Evolutionary conservation across 2,888 invertebrate species (phyloP).

Genomic region (Alviniconcha strummeri): DNA sequence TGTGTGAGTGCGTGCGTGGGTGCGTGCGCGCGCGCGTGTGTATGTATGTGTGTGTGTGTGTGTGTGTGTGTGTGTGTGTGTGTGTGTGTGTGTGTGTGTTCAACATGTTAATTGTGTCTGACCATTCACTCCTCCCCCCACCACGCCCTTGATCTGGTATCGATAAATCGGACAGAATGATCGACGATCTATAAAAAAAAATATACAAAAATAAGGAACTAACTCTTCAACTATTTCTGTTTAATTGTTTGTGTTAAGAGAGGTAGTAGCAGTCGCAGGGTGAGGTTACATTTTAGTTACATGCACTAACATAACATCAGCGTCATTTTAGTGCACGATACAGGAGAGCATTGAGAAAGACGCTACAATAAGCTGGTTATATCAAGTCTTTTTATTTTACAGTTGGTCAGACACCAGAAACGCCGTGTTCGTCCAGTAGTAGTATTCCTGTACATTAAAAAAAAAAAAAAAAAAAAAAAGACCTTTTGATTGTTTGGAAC

Average conservation of each 20-base stretch:
- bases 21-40: background rate
- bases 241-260: background rate
- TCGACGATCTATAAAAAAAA: no score
- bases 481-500: no score
- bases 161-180: background rate
- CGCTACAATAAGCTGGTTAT: background rate
- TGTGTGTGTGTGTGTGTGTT: no score
- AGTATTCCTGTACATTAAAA: background rate
- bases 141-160: background rate
- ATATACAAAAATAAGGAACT: no score
- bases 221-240: background rate
- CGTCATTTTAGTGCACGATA: no score
- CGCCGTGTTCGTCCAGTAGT: background rate
- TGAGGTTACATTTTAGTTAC: no score
- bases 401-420: background rate
- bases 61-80: no score
- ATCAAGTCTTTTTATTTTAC: background rate
- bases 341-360: no score
- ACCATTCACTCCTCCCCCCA: background rate
- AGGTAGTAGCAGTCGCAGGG: no score
- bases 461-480: background rate
- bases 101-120: background rate
- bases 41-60: background rate
- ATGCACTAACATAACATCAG: no score
- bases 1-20: background rate